Base-by-base conservation (phyloP, 2,888 invertebrate genomes). In the Cancer borealis region DNA sequence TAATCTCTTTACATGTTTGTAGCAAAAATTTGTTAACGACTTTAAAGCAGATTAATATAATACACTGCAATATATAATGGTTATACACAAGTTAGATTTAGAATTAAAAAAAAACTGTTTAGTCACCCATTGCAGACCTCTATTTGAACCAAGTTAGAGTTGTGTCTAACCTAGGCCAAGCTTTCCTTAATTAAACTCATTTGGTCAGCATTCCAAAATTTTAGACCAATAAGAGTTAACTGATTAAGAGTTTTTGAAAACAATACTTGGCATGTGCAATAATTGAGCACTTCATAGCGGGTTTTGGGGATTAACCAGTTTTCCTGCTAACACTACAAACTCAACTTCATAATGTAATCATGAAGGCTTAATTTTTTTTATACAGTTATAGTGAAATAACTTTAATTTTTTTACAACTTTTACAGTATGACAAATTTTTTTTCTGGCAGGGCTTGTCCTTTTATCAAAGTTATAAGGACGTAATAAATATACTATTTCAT, bases 1-100 rank as follows among this genome's bases (percentile, higher is more conserved):
- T 94, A 93, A 88, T 73, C 8, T 17, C 5, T 66, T 60, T 26
- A 21, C 26, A 73, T 89, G 14, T 89, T 49, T 89, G 89, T 14
- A 39, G 73, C 10, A 73, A 73, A 26, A 73, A 73, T 26, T 26
- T 8, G 8, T 26, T 26, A n/a, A 73, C n/a, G 10, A 73, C 26
- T 26, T 5, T 73, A 26, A 73, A 73, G 26, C 26, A 26, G 21
- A 17, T 66, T 17, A 26, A 73, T 8, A 73, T 26, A 26, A 26
- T 73, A n/a, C 8, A 73, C n/a, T 21, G 60, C 21, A 26, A 26
- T 73, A 26, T 26, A 73, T 26, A 73, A 8, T 60, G 21, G 26
- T n/a, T 73, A 1, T 73, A n/a, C 26, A 26, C 8, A 21, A 66
- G 60, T n/a, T 60, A 39, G 60, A 60, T 4, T 26, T 21, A 26